Evolutionary conservation across 1,140 invertebrate species (phyloP), one percentile per base, ranked within the genome.

Genomic region (Bombus breviceps): DNA sequence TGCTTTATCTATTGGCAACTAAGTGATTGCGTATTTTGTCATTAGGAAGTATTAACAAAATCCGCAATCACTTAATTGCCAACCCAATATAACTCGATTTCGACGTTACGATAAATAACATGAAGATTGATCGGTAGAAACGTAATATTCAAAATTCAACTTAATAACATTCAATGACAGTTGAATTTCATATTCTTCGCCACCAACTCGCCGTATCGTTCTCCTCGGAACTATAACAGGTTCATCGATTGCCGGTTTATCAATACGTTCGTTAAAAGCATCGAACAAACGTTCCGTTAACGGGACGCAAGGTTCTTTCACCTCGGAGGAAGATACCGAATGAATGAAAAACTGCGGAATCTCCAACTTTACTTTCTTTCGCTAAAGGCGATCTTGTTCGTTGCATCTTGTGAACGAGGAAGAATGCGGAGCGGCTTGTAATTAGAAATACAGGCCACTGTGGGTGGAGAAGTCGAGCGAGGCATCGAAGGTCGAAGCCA

Each of bases 391-490:
- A 12, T 32, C 8, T 37, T 37, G 66, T 43, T 47, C 73, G 47
- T 13, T 81, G 85, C 78, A 84, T 79, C 80, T 8, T 22, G 74
- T 71, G 84, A 53, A 72, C 73, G 86, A 80, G 83, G 89, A 86
- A 79, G 85, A 84, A 69, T 34, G 86, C 80, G 85, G 89, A n/a
- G 41, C 75, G 75, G 88, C 81, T 78, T 91, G 88, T 93, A 93
- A 93, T 93, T 93, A 93, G 89, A 93, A 93, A 91, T 78, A 86
- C 85, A 84, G 86, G 69, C 78, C 81, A 80, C 78, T 57, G 72
- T 87, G 79, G 85, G 86, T 86, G 88, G 79, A 81, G 90, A 86
- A 83, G 66, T 15, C n/a, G 83, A 74, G 59, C 28, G 83, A 82
- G 81, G 59, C 81, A 76, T 77, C 81, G 85, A 88, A 86, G 82